phyloP scores from a whole-genome alignment of 92 coral and sea anemone species.

The Desmophyllum pertusum region DNA sequence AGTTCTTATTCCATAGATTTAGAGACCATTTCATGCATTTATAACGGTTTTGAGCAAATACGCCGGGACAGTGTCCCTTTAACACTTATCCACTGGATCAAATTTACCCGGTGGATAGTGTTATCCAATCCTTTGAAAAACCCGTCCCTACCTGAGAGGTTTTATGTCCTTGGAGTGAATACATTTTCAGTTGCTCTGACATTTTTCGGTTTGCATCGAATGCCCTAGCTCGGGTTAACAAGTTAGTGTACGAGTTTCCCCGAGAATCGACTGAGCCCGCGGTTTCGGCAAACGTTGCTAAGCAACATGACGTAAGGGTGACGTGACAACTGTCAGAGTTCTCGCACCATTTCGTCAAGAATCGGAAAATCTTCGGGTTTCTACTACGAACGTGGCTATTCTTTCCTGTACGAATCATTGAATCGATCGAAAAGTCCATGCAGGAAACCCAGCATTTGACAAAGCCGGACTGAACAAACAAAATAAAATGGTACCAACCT shows the following conservation, averaged over 20 bases:
- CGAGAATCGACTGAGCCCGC: neutral
- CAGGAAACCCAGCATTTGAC: neutral
- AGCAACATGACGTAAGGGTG: neutral
- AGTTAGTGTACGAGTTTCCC: too few species aligned
- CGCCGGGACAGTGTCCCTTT: too few species aligned
- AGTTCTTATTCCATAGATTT: too few species aligned
- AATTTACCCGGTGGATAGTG: too few species aligned
- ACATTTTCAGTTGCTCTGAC: neutral
- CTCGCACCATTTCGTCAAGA: neutral
- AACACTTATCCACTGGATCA: too few species aligned
- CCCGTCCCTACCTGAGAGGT: neutral
- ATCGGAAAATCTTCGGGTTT: neutral
- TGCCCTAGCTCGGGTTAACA: too few species aligned
- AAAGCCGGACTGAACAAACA: neutral
- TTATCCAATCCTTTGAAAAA: neutral
- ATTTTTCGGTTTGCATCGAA: neutral
- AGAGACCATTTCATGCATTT: too few species aligned
- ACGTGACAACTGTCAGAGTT: neutral
- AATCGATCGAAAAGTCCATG: neutral
- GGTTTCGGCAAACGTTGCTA: neutral
- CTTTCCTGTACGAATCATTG: neutral
- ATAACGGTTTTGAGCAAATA: too few species aligned
- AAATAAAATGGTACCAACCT: slow-evolving; percentile 48
- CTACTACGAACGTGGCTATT: neutral
- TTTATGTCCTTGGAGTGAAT: neutral